Evolutionary conservation across 2,888 invertebrate genomes (phyloP), one percentile per base, ranked within the genome.

Genomic region (Agriotes lineatus): DNA sequence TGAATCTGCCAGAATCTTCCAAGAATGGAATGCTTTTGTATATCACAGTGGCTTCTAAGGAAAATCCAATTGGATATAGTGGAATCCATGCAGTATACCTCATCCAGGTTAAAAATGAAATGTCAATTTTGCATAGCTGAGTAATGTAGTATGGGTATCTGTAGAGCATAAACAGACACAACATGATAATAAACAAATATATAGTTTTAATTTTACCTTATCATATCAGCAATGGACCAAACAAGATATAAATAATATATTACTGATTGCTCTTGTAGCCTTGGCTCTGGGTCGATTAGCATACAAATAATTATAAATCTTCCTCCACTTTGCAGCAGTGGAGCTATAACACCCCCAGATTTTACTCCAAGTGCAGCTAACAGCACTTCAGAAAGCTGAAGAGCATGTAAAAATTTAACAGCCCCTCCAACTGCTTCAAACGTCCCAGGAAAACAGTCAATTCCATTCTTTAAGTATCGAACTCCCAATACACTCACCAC

Each of bases 41-140:
- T 42, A 94, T 87, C 10, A 95, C 88, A 2, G 93, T 90, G 0
- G 95, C 93, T 86, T 98, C 97, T 78, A 94, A 93, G 0, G 96
- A 79, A 75, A 96, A 91, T 4, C 97, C 97, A 37, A 96, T 81
- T 0, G 98, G 98, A 83, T 97, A 98, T 0, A 97, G 87, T 0
- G 95, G 91, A 73, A 98, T 95, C 97, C 97, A 99, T 63, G 96
- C 87, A 0, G 95, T 93, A 83, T 98, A 97, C 12, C 98, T 89
- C 1, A 98, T 84, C 97, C 97, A 98, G 0, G 96, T 97, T 6
- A 98, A 83, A 1, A 93, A 78, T 48, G 88, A 87, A 30, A 93
- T 86, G 67, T 95, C 90, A 20, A 89, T 89, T 66, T 93, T 91
- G 78, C 95, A 89, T 0, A 95, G 84, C 78, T 93, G 92, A 0